Conservation (phyloP, 1,140 invertebrate genomes). For the Cepaea nemoralis region DNA sequence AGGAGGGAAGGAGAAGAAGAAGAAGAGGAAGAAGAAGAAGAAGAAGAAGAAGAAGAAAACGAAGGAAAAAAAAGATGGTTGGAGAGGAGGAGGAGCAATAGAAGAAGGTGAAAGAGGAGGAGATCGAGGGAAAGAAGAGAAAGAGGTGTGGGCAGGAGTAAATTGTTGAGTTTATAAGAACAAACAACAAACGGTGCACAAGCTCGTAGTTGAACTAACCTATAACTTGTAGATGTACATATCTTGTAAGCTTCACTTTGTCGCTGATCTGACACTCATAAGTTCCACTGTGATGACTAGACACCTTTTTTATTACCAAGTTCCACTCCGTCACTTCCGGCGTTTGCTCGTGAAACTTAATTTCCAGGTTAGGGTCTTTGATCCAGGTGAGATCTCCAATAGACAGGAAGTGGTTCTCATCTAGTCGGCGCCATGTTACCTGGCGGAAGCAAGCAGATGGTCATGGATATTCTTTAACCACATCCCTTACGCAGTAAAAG, state of each 20-base stretch:
- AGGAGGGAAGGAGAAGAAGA: no score
- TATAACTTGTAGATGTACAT: slow-evolving; percentile 49
- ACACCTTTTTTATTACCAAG: slow-evolving; percentile 49
- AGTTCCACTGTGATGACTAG: slow-evolving; percentile 40
- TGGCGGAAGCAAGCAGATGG: not conserved
- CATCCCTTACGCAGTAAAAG: no score
- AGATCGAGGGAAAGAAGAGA: no score
- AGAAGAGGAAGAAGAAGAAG: no score
- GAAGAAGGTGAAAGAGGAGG: no score
- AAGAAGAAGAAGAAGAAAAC: no score
- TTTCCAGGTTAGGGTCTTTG: slow-evolving; percentile 35
- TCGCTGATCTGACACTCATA: slow-evolving; percentile 53
- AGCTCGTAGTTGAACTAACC: slow-evolving; percentile 41
- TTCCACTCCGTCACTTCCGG: slow-evolving; percentile 49
- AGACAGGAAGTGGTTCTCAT: slow-evolving; percentile 44
- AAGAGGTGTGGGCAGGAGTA: no score
- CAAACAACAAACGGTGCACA: no score
- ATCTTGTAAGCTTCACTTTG: slow-evolving; percentile 30
- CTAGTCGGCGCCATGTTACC: slow-evolving; percentile 49
- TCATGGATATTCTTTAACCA: no score
- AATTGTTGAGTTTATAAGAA: no score
- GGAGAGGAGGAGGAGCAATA: no score
- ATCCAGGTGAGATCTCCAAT: slow-evolving; percentile 44
- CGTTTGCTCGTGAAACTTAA: slow-evolving; percentile 33
- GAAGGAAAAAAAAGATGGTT: no score